A percentile compares a stretch with the other conserved stretches of the same genome.
Conservation (phyloP, 2,797 vertebrate species). For the Gymnoscopelus microlampas region DNA sequence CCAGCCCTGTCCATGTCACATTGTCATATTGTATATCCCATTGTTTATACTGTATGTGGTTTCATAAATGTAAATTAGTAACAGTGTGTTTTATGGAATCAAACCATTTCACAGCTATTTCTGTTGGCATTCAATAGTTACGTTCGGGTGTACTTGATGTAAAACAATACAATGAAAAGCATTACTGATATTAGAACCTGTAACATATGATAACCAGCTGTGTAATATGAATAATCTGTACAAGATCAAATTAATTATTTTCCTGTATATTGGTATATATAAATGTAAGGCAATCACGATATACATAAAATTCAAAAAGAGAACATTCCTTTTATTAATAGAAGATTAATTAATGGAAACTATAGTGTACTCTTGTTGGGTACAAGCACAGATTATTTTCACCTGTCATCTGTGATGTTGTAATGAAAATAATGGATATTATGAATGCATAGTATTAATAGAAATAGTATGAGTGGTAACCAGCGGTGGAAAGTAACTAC, state of each 20-base stretch:
- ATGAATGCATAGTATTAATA: not conserved
- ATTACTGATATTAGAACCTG: conserved; percentile 3
- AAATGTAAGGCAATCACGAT: not conserved
- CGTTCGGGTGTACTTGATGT: not conserved
- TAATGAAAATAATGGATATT: not conserved
- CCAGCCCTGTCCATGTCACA: too few species aligned
- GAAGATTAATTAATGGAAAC: not conserved
- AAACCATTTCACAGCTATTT: not conserved
- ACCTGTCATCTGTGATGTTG: not conserved
- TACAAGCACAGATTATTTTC: conserved; percentile 2
- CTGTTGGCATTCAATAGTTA: not conserved
- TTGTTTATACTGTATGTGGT: conserved; percentile 19
- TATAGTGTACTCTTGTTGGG: not conserved
- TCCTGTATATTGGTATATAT: not conserved
- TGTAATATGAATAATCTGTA: conserved; percentile 8
- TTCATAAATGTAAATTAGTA: not conserved
- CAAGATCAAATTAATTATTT: conserved; percentile 2
- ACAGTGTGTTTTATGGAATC: not conserved
- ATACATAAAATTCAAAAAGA: not conserved
- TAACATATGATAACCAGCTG: not conserved
- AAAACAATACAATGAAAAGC: conserved; percentile 8
- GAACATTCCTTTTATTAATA: not conserved
- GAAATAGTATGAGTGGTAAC: too few species aligned
- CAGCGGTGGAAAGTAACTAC: too few species aligned
- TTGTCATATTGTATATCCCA: not conserved